Evolutionary conservation across 2,113 vertebrate species (phyloP).

Genomic region (Rhinogobius similis): DNA sequence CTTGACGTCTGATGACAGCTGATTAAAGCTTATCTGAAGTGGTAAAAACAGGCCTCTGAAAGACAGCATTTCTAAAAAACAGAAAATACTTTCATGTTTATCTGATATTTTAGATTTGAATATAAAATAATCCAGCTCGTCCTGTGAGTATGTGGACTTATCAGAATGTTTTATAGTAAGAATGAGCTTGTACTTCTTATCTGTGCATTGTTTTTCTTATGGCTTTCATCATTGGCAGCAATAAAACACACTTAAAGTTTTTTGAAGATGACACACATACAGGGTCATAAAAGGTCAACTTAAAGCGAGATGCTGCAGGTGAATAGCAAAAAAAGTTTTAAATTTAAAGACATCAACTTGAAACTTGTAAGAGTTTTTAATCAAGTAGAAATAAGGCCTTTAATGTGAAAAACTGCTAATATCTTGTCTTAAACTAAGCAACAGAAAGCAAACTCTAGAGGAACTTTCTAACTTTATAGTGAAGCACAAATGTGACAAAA

Average conservation of each 20-base stretch:
- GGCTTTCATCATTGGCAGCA: not conserved
- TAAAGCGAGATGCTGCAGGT: no score
- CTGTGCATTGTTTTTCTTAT: not conserved
- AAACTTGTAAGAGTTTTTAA: no score
- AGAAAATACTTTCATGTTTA: constrained; percentile 1
- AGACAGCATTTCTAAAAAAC: not conserved
- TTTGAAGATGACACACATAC: not conserved
- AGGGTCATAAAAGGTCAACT: no score
- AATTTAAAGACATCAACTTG: no score
- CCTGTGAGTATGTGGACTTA: not conserved
- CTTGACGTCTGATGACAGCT: not conserved
- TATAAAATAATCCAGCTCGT: not conserved
- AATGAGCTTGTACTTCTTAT: not conserved
- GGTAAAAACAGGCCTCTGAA: not conserved
- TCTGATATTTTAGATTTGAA: not conserved
- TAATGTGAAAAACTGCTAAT: no score
- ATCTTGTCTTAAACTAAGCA: no score
- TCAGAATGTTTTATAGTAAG: not conserved
- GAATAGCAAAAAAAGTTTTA: no score
- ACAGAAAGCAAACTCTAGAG: no score
- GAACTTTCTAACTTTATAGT: no score
- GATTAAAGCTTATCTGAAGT: constrained; percentile 5
- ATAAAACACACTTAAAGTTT: not conserved
- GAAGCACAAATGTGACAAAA: no score
- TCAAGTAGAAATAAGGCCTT: no score